Evolutionary conservation across 2,113 vertebrate genomes (phyloP), one percentile per base, ranked within the genome.

Genomic region (Melanerpes aurifrons): DNA sequence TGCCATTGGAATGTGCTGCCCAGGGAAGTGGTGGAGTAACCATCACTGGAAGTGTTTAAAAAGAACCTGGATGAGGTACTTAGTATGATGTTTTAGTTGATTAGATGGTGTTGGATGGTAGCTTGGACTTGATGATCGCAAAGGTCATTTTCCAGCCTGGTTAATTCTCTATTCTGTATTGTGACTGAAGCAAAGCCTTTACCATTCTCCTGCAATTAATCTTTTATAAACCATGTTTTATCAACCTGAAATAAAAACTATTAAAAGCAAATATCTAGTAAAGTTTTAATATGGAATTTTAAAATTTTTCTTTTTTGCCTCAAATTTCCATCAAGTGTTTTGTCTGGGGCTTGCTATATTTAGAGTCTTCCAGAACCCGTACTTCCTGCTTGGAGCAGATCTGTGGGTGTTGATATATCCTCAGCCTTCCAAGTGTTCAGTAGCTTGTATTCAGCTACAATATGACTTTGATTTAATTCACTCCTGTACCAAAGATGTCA

Each of bases 321-420:
- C 29, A 61, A 40, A 53, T 82, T 90, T 72, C 2, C 8, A 16
- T 15, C 1, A 87, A 40, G 7, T 66, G 4, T 70, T 94, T 86
- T 83, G 35, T 9, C 8, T 69, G 73, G 5, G 10, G 3, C 1
- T 83, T 22, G 32, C 8, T 29, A 45, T 2, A 7, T 29, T 57
- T 47, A 61, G 6, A 6, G 17, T 40, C 15, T 5, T 75, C 31
- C 15, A 71, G 40, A 87, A 74, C 2, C 2, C 22, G 12, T 19
- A 20, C 3, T 66, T 86, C n/a, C 25, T 78, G 37, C 7, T 1
- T 79, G 24, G 15, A 87, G 58, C 15, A 7, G 8, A 45, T 1
- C 4, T 35, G 15, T 2, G 1, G 4, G 1, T 3, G 0, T 43
- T 87, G 15, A 10, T 35, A n/a, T 75, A 50, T 48, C 15, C 14